phyloP scores from a whole-genome alignment of 2,888 invertebrate species.

The Tanypteryx hageni region DNA sequence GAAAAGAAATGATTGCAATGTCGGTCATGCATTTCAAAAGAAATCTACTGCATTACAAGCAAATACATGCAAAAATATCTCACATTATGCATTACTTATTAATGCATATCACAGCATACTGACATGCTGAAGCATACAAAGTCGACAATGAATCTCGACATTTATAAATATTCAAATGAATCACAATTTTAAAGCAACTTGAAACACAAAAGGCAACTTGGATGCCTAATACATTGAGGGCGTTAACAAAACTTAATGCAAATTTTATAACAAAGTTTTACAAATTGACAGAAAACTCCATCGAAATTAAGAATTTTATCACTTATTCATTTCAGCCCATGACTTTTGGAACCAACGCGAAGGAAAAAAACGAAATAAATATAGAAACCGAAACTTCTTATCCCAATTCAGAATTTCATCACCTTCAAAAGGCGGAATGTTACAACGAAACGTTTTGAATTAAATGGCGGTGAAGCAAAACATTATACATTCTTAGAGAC shows the following conservation, averaged over 20 bases:
- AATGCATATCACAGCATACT: neutral
- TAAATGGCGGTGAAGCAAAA: neutral
- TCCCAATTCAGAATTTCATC: neutral
- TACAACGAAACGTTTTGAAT: neutral
- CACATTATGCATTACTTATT: neutral
- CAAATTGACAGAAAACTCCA: no score
- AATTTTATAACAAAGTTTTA: no score
- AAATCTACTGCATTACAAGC: conserved; percentile 7
- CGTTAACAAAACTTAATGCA: neutral
- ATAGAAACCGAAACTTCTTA: neutral
- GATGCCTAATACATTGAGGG: neutral
- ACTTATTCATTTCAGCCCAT: neutral
- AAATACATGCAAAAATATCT: neutral
- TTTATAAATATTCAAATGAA: no score
- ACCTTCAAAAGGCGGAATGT: neutral
- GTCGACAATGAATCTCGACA: no score
- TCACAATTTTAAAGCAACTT: no score
- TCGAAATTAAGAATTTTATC: neutral
- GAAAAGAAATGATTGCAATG: neutral
- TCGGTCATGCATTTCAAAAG: neutral
- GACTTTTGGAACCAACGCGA: neutral
- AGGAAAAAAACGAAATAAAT: neutral
- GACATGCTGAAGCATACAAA: neutral
- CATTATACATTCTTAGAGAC: neutral
- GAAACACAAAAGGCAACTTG: neutral